These are phyloP conservation scores for Siniperca obscura DNA, from an alignment of 2,797 vertebrate species.

Conservation along the genomic window DNA sequence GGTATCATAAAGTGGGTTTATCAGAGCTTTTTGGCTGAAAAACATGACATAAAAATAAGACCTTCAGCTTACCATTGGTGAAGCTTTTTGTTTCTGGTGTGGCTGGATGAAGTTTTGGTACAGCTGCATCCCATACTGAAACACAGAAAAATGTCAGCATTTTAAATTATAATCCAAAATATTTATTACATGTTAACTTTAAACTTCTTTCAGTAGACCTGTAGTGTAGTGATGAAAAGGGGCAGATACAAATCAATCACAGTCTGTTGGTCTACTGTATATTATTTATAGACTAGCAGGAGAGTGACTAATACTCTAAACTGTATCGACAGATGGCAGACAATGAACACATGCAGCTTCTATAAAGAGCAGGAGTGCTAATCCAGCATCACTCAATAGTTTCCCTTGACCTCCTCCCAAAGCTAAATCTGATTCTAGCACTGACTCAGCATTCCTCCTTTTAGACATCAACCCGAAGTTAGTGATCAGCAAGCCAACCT, in stretches of 20 bases:
- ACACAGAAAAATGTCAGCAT: slow-evolving; percentile 46
- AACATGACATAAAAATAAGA: not conserved
- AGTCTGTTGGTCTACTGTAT: slow-evolving; percentile 18
- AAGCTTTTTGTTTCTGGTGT: slow-evolving; percentile 91
- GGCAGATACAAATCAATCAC: slow-evolving; percentile 16
- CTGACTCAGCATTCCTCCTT: slow-evolving; percentile 70
- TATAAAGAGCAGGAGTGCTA: slow-evolving; percentile 61
- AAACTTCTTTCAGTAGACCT: not conserved
- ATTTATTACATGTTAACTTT: slow-evolving; percentile 4
- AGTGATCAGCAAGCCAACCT: slow-evolving; percentile 85
- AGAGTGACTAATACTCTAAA: slow-evolving; percentile 53
- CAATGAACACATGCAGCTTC: slow-evolving; percentile 70
- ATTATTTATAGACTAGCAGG: slow-evolving; percentile 48
- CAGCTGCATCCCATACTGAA: slow-evolving; percentile 95
- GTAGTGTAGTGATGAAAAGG: slow-evolving; percentile 1
- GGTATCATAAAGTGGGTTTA: not conserved
- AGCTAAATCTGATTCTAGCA: slow-evolving; percentile 68
- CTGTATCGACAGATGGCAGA: slow-evolving; percentile 61
- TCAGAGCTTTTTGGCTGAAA: not conserved
- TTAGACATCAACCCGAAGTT: slow-evolving; percentile 60
- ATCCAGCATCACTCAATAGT: slow-evolving; percentile 69
- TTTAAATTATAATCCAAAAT: slow-evolving; percentile 25
- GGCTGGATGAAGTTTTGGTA: slow-evolving; percentile 96
- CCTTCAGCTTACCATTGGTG: slow-evolving; percentile 90
- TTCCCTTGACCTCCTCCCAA: slow-evolving; percentile 65